Evolutionary conservation across 2,113 vertebrate species (phyloP), one percentile per base, ranked within the genome.

Genomic region (Thermophis baileyi): DNA sequence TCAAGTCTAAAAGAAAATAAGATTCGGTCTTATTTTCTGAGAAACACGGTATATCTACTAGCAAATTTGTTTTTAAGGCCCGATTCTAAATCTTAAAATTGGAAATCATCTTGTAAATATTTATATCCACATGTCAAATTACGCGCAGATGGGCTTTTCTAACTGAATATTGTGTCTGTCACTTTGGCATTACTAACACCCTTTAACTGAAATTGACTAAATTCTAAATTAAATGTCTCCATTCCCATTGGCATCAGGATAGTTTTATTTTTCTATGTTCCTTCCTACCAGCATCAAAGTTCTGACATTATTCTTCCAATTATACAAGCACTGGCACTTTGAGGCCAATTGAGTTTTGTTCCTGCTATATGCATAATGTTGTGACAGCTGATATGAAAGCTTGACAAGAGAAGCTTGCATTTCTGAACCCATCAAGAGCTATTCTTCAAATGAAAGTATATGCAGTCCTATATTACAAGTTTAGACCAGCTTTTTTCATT

Each of bases 51-150:
- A 90, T 55, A 14, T 49, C 81, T 91, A n/a, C 20, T 20, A 92
- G 1, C 5, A 44, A 85, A 55, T 57, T 53, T 86, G 11, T 22
- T 63, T 85, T 92, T 85, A 85, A 90, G 89, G 90, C 54, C 10
- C 87, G 86, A 30, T 0, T 85, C 8, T 44, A 0, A 46, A 3
- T 74, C 53, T 53, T 93, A 40, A 92, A n/a, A 87, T 53, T 46
- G 3, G 54, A 95, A 60, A 69, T 94, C 92, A 94, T 27, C 1
- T 27, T 88, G 54, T 63, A 94, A 94, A 44, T 55, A 10, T 55
- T 20, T 88, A 63, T 81, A 95, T 93, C 88, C 91, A 54, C 10
- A 91, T 40, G 22, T 40, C 74, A 27, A 6, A 14, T 53, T 94
- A 94, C 40, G 92, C 87, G 87, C 92, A 92, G 8, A 24, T 6